Evolutionary conservation across 2,113 vertebrate genomes (phyloP), one percentile per base, ranked within the genome.

Genomic region (Damaliscus lunatus): DNA sequence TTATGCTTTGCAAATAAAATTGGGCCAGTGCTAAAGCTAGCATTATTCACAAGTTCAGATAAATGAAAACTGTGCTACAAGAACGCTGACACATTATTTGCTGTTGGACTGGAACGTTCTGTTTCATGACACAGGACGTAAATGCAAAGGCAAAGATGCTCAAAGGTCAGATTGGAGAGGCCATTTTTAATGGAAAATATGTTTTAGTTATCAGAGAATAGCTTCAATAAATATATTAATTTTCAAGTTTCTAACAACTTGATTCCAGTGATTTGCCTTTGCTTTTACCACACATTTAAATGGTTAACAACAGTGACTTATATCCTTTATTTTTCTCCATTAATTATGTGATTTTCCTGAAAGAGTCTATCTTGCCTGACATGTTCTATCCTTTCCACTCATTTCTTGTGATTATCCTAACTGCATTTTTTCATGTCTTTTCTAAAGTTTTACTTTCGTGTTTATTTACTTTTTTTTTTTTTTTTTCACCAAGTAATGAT

Each of bases 1-100:
- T 48, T 88, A 53, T 15, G n/a, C 13, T 93, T 96, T 96, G 77
- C 82, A 94, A 97, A 57, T 96, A 87, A 97, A 96, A 96, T 95
- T 31, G 33, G 67, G 2, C 16, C 40, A 67, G 25, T 55, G 48
- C 29, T 62, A n/a, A 89, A 46, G 62, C 52, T 43, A 33, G 43
- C 7, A 7, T 50, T 77, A 21, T 57, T 94, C 67, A 25, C 21
- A 91, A 86, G 23, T 78, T 31, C 27, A 88, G 90, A 33, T 85
- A 85, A 82, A 78, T 43, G 71, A 53, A 95, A 94, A 62, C 31
- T 80, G 25, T 93, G 40, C 23, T 27, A 11, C n/a, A 36, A 71
- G 67, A 78, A 82, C 10, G 50, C 7, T 16, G 19, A 17, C 5
- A 36, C 11, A 4, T 90, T 64, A 83, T 94, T n/a, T 92, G 74